A percentile compares a stretch with the other conserved stretches of the same genome.
These are phyloP conservation scores for Ophion costatus DNA, from an alignment of 2,888 invertebrate genomes.

Conservation along the genomic window DNA sequence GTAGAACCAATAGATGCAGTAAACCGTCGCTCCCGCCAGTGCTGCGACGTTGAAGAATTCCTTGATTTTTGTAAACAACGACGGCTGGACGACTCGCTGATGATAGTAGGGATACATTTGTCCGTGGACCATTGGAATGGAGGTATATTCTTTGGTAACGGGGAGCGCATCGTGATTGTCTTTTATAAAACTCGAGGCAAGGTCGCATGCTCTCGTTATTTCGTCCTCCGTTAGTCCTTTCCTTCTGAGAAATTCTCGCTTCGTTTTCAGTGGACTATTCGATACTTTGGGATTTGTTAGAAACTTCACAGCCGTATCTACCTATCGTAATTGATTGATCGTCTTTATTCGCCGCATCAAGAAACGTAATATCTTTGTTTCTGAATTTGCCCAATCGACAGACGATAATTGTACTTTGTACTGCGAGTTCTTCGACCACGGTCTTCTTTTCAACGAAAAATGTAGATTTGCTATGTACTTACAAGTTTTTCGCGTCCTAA, in stretches of 20 bases:
- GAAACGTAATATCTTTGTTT: not conserved
- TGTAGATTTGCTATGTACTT: conserved; percentile 44
- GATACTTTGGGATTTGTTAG: conserved; percentile 93
- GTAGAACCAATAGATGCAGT: conserved; percentile 92
- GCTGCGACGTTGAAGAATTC: conserved; percentile 90
- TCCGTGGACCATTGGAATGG: conserved; percentile 76
- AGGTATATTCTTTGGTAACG: conserved; percentile 72
- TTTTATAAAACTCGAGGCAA: conserved; percentile 82
- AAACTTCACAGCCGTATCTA: conserved; percentile 94
- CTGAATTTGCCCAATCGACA: not conserved
- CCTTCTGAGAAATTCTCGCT: conserved; percentile 90
- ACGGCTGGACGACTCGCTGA: conserved; percentile 78
- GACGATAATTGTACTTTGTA: not conserved
- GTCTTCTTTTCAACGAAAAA: not conserved
- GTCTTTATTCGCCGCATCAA: not conserved
- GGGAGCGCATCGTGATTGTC: conserved; percentile 66
- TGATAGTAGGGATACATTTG: conserved; percentile 71
- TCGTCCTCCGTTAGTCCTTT: conserved; percentile 92
- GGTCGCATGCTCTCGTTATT: conserved; percentile 90
- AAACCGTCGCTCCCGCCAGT: conserved; percentile 91
- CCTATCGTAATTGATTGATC: conserved; percentile 84
- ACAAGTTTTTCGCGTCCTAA: conserved; percentile 78
- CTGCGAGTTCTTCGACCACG: not conserved
- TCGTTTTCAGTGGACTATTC: conserved; percentile 90
- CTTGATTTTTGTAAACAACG: conserved; percentile 85